phyloP scores from a whole-genome alignment of 2,113 vertebrate genomes.

The Benitochromis conjunctus region DNA sequence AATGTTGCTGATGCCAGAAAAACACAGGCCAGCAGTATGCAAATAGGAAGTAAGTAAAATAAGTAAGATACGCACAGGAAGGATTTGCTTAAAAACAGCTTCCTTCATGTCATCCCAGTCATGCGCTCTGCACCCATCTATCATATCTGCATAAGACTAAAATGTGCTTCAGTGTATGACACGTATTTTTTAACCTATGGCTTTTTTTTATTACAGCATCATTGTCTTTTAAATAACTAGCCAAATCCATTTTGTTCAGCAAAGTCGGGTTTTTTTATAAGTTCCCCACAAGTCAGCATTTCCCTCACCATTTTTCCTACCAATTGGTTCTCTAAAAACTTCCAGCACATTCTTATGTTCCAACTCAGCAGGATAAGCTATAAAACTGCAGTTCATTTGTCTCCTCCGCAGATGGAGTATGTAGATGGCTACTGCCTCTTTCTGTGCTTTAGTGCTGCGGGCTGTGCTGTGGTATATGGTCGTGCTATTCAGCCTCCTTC shows the following conservation, averaged over 20 bases:
- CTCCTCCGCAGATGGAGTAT: conserved; percentile 54
- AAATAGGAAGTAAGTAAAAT: neutral
- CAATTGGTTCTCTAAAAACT: conserved; percentile 47
- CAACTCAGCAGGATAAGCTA: conserved; percentile 52
- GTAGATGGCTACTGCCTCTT: conserved; percentile 36
- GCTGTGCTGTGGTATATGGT: conserved; percentile 40
- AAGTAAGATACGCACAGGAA: neutral
- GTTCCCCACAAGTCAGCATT: conserved; percentile 47
- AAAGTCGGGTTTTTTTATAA: conserved; percentile 9
- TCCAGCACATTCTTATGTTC: conserved; percentile 46
- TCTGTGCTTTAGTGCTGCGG: conserved; percentile 40
- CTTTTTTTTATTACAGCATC: neutral
- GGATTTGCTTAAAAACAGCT: neutral
- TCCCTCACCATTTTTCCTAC: conserved; percentile 45
- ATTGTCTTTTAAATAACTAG: neutral
- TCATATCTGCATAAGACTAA: neutral
- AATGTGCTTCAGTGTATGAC: neutral
- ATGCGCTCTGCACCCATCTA: neutral
- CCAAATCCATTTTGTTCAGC: conserved; percentile 6
- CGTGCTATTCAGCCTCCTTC: conserved; percentile 10
- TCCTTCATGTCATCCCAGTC: neutral
- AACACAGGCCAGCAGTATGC: neutral
- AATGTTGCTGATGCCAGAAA: neutral
- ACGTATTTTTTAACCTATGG: neutral
- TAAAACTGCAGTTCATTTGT: conserved; percentile 64